These are phyloP conservation scores for Habrosyne pyritoides DNA, from an alignment of 2,888 invertebrate species.

Conservation along the genomic window DNA sequence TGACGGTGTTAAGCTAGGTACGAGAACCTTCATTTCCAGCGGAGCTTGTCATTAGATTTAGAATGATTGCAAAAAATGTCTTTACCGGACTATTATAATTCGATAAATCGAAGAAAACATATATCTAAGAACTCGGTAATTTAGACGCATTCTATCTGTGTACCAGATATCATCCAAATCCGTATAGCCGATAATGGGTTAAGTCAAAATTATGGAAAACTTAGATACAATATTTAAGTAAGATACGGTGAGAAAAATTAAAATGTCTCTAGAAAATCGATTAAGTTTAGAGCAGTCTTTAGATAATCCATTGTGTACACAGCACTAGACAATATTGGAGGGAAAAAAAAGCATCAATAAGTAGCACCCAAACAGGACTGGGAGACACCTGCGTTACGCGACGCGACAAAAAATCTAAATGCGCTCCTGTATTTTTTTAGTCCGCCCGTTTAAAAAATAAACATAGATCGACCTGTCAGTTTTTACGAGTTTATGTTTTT, in stretches of 20 bases:
- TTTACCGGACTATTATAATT: too few relatives aligned
- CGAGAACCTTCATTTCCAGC: not conserved
- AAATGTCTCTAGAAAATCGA: not conserved
- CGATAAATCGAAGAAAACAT: too few relatives aligned
- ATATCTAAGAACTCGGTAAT: too few relatives aligned
- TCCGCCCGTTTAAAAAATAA: constrained; percentile 43
- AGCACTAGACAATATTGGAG: constrained; percentile 32
- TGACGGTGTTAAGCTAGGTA: constrained; percentile 5
- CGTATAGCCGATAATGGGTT: too few relatives aligned
- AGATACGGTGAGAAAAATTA: too few relatives aligned
- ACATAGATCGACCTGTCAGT: constrained; percentile 38
- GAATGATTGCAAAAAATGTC: too few relatives aligned
- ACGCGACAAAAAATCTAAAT: constrained; percentile 52
- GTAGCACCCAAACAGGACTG: constrained; percentile 49
- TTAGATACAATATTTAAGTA: too few relatives aligned
- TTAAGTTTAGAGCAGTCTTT: constrained; percentile 10
- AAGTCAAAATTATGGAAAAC: too few relatives aligned
- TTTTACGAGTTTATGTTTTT: constrained; percentile 18
- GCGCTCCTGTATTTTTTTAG: constrained; percentile 45
- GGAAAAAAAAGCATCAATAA: constrained; percentile 38
- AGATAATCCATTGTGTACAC: constrained; percentile 26
- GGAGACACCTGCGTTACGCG: constrained; percentile 73
- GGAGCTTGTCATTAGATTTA: too few relatives aligned
- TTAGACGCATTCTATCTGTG: too few relatives aligned
- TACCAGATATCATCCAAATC: too few relatives aligned